These are phyloP conservation scores for Stichopus chloronotus DNA, from an alignment of 35 echinoderm and acorn worm species.

Conservation along the genomic window DNA sequence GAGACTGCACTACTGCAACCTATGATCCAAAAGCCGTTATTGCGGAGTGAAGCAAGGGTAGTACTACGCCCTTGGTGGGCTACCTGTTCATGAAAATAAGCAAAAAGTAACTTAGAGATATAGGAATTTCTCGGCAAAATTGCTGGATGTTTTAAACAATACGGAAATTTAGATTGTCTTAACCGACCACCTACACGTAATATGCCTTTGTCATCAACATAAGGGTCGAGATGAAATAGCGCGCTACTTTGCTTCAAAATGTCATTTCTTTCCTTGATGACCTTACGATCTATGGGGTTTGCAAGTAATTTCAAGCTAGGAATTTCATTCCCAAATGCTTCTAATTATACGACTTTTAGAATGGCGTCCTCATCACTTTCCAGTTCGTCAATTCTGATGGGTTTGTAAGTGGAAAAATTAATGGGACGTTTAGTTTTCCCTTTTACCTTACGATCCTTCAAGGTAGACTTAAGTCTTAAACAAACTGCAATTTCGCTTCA, in stretches of 20 bases:
- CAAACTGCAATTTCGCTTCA: conserved; percentile 52
- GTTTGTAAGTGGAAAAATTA: too few relatives aligned
- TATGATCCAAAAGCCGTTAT: conserved; percentile 44
- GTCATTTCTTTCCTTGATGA: background rate
- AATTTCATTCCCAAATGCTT: background rate
- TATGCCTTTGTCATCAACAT: conserved; percentile 58
- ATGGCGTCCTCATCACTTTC: conserved; percentile 1
- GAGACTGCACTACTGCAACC: conserved; percentile 13
- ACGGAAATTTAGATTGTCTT: conserved; percentile 50
- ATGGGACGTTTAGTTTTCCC: background rate
- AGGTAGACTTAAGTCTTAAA: background rate
- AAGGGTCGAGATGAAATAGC: background rate
- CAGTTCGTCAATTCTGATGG: conserved; percentile 10
- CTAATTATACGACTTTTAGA: conserved; percentile 34
- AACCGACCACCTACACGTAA: conserved; percentile 66
- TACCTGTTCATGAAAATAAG: conserved; percentile 45
- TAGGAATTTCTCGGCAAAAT: conserved; percentile 54
- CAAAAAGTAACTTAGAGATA: conserved; percentile 24
- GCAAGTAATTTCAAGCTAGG: background rate
- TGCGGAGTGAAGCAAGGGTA: background rate
- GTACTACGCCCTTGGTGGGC: conserved; percentile 42
- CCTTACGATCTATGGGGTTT: background rate
- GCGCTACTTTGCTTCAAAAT: background rate
- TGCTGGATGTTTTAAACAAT: conserved; percentile 57
- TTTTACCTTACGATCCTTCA: background rate